Conservation (phyloP, 2,888 invertebrate species). For the Chymomyza procnemis region DNA sequence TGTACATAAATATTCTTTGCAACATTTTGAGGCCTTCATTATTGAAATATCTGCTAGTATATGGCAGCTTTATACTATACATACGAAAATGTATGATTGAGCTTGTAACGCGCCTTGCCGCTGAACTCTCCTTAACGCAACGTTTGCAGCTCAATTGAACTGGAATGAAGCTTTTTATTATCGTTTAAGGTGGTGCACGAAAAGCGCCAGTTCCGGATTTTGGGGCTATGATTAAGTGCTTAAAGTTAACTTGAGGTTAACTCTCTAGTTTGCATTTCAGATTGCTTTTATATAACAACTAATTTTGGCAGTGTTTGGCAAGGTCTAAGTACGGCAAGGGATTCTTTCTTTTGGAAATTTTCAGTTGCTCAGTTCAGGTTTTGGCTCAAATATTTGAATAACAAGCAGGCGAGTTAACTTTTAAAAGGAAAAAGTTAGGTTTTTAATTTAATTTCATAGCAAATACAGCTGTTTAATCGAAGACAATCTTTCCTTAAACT, state of each 20-base stretch:
- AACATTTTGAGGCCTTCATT: slow-evolving; percentile 48
- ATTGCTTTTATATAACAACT: not conserved
- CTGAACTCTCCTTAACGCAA: not conserved
- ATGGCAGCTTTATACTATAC: slow-evolving; percentile 12
- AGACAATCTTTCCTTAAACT: no score
- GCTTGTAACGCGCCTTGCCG: not conserved
- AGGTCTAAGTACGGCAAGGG: not conserved
- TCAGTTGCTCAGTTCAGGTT: not conserved
- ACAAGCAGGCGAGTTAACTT: no score
- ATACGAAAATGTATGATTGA: not conserved
- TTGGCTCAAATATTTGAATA: no score
- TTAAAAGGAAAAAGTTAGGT: no score
- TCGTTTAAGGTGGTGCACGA: slow-evolving; percentile 34
- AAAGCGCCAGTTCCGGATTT: slow-evolving; percentile 45
- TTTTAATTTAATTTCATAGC: no score
- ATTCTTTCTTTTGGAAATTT: not conserved
- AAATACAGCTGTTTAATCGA: no score
- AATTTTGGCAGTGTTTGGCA: not conserved
- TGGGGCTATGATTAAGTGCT: not conserved
- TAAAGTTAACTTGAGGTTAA: not conserved
- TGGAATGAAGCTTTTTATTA: slow-evolving; percentile 43
- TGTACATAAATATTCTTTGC: slow-evolving; percentile 65
- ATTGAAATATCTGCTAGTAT: slow-evolving; percentile 46
- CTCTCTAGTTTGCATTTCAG: not conserved
- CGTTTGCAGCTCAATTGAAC: not conserved